These are phyloP conservation scores for Cactoblastis cactorum DNA, from an alignment of 2,888 invertebrate genomes.

Conservation along the genomic window DNA sequence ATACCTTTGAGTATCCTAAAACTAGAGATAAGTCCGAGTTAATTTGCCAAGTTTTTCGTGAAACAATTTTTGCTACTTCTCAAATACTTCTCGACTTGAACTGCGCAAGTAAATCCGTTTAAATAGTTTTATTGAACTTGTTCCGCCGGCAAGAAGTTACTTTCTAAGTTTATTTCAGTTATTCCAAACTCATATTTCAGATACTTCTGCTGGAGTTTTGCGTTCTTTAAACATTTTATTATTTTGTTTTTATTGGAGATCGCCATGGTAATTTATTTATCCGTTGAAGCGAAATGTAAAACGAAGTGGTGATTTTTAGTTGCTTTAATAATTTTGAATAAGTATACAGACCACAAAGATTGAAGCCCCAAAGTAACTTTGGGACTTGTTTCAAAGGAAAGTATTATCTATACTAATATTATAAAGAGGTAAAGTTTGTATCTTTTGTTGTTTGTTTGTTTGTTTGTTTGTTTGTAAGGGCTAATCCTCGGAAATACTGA, in stretches of 20 bases:
- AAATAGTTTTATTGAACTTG: slow-evolving; percentile 9
- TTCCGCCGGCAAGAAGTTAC: slow-evolving; percentile 3
- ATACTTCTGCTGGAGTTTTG: neutral
- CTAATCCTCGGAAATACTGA: too few species aligned
- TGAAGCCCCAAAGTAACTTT: too few species aligned
- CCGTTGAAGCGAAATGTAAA: too few species aligned
- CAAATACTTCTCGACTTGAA: slow-evolving; percentile 10
- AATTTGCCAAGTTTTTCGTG: neutral
- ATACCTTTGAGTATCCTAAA: neutral
- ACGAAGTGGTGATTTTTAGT: too few species aligned
- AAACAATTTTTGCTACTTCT: neutral
- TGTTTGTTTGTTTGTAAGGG: too few species aligned
- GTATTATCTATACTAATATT: too few species aligned
- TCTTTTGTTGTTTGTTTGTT: too few species aligned
- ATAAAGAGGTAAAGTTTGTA: too few species aligned
- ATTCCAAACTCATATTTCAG: neutral
- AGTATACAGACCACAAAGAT: too few species aligned
- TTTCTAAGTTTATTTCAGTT: neutral
- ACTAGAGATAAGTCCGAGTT: neutral
- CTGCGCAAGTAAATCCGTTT: slow-evolving; percentile 16
- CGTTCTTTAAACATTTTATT: neutral
- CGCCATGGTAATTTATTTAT: neutral
- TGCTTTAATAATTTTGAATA: too few species aligned
- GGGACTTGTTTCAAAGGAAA: too few species aligned
- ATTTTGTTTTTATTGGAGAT: neutral